A percentile compares a stretch with the other conserved stretches of the same genome.
phyloP scores from a whole-genome alignment of 2,797 vertebrate genomes.

The Labroides dimidiatus region DNA sequence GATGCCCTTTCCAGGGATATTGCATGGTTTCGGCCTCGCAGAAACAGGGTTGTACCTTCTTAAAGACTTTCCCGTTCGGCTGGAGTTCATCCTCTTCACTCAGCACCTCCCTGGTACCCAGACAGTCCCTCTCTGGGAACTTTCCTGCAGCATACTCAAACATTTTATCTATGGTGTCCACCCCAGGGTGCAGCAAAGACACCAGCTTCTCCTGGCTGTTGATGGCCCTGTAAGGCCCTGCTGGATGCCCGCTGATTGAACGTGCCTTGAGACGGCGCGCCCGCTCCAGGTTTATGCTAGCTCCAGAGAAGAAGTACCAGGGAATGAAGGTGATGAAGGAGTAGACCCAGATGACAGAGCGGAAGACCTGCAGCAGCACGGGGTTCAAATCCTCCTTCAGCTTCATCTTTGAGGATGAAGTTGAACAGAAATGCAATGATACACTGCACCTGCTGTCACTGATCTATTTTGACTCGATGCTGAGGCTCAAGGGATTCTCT shows the following conservation, averaged over 20 bases:
- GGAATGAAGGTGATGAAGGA: slow-evolving; percentile 94
- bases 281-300: slow-evolving; percentile 83
- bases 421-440: slow-evolving; percentile 8
- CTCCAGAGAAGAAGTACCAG: slow-evolving; percentile 93
- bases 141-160: slow-evolving; percentile 89
- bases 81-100: slow-evolving; percentile 98
- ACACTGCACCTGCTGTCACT: slow-evolving; percentile 7
- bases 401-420: slow-evolving; percentile 86
- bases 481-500: slow-evolving; percentile 14
- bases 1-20: no score
- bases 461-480: slow-evolving; percentile 19
- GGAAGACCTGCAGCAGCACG: slow-evolving; percentile 92
- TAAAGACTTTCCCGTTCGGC: slow-evolving; percentile 96
- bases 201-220: slow-evolving; percentile 88
- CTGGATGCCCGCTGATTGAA: slow-evolving; percentile 84
- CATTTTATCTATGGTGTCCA: slow-evolving; percentile 94
- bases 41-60: slow-evolving; percentile 86
- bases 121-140: slow-evolving; percentile 89
- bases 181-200: slow-evolving; percentile 87
- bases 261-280: slow-evolving; percentile 90
- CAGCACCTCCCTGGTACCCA: slow-evolving; percentile 94
- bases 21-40: no score
- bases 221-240: slow-evolving; percentile 90
- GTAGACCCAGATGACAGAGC: slow-evolving; percentile 92
- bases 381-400: slow-evolving; percentile 96